A percentile compares a stretch with the other conserved stretches of the same genome.
Conservation (phyloP, 2,888 invertebrate genomes). For the Thera obeliscata region DNA sequence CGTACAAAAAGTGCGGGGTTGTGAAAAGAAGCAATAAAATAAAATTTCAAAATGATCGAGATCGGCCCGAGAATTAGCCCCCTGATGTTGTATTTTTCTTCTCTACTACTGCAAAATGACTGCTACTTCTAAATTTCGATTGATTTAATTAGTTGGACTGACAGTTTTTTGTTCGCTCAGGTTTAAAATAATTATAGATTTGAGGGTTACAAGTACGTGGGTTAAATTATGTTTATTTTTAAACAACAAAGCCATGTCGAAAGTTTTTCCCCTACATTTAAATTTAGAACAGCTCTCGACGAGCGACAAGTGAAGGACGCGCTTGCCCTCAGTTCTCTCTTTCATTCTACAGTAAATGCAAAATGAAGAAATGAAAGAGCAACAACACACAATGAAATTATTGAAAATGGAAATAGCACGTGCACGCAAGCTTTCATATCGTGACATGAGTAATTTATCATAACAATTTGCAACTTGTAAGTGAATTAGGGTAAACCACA, state of each 20-base stretch:
- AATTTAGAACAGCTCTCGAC: conserved; percentile 43
- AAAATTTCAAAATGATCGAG: too few species aligned
- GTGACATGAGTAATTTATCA: conserved; percentile 43
- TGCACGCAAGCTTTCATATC: conserved; percentile 69
- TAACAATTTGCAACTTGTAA: not conserved
- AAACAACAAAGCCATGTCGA: not conserved
- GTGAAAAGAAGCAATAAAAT: too few species aligned
- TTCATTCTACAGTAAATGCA: conserved; percentile 41
- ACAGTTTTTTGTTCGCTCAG: too few species aligned
- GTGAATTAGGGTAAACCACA: not conserved
- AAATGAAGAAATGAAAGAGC: conserved; percentile 6
- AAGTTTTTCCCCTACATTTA: conserved; percentile 18
- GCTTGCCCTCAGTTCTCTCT: conserved; percentile 52
- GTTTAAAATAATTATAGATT: not conserved
- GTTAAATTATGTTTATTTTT: not conserved
- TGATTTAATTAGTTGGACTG: too few species aligned
- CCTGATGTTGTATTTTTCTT: too few species aligned
- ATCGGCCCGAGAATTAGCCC: too few species aligned
- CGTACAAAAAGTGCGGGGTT: too few species aligned
- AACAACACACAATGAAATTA: conserved; percentile 59
- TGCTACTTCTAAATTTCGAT: too few species aligned
- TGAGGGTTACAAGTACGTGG: not conserved
- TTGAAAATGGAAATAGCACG: conserved; percentile 70
- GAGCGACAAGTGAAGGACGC: conserved; percentile 78
- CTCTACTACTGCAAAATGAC: too few species aligned